These are phyloP conservation scores for Ptilodon capucinus DNA, from an alignment of 2,888 invertebrate species.

Conservation along the genomic window DNA sequence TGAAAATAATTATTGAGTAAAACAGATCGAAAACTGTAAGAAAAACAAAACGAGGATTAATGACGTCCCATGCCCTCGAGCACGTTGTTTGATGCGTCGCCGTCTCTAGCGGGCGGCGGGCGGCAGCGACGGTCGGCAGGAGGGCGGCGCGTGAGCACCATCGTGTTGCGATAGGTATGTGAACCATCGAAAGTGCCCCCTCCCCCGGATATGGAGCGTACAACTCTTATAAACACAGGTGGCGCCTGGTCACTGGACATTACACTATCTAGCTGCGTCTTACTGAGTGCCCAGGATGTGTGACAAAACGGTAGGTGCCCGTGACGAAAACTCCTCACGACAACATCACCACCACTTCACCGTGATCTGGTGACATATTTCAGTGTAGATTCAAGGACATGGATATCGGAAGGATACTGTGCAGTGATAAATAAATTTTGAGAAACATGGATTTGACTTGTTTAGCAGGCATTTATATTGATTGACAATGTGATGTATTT, in stretches of 20 bases:
- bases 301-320: constrained; percentile 74
- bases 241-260: constrained; percentile 72
- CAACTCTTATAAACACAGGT: constrained; percentile 80
- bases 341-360: constrained; percentile 31
- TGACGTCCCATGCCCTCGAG: constrained; percentile 37
- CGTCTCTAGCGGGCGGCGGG: constrained; percentile 17
- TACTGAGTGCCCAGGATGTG: constrained; percentile 69
- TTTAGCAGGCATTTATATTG: background rate
- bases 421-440: background rate
- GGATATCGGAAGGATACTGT: background rate
- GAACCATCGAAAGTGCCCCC: constrained; percentile 81
- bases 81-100: constrained; percentile 27
- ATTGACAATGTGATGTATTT: constrained; percentile 7
- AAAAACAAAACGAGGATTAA: too few relatives aligned
- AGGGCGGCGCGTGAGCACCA: constrained; percentile 69
- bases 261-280: constrained; percentile 66
- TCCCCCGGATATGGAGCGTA: constrained; percentile 74
- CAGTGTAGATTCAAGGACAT: constrained; percentile 16
- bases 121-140: constrained; percentile 42
- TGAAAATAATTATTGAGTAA: too few relatives aligned
- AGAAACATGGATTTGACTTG: background rate
- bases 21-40: too few relatives aligned
- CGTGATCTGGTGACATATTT: constrained; percentile 52
- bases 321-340: constrained; percentile 35
- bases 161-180: constrained; percentile 72